Evolutionary conservation across 2,888 invertebrate genomes (phyloP), one percentile per base, ranked within the genome.

Genomic region (Patella pellucida): DNA sequence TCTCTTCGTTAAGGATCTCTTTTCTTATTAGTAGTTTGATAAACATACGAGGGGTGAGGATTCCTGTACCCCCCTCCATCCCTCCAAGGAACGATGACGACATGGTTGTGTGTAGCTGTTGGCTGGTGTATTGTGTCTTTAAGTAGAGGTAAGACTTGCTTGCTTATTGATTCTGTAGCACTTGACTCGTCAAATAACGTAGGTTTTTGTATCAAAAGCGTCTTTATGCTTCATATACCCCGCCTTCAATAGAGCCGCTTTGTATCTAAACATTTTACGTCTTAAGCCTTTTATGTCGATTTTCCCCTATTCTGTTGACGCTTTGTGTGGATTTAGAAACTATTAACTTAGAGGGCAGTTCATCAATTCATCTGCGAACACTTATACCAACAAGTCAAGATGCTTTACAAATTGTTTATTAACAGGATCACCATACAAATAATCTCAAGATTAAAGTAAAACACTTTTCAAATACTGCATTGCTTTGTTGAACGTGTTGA

Each of bases 231-330:
- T 62, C 62, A 62, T 23, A 62, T 62, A 19, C 62, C 23, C 62
- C 14, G 19, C 19, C 19, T 62, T 62, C 62, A 62, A 62, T 62
- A 62, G 62, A 62, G 12, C 23, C 62, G 62, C 62, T 62, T 62
- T 62, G 62, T 62, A 62, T 19, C 62, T 62, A 62, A 62, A 62
- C 62, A 62, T 62, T 62, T 62, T 62, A 62, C 62, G 19, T 23
- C 62, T 23, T 19, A 23, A 19, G 62, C 23, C 62, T 62, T 23
- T 62, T 62, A 23, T 62, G 62, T 14, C 23, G 62, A 62, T 62
- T 62, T 62, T 19, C 62, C 62, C 23, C 23, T 23, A 23, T 11
- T 23, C 23, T 62, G 62, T 62, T 19, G 14, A 62, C 23, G 19
- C 23, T 23, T 62, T 62, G 62, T 62, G 9, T 62, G 19, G 14